Evolutionary conservation across 2,797 vertebrate genomes (phyloP).

Genomic region (Schizothorax lantsangensis): DNA sequence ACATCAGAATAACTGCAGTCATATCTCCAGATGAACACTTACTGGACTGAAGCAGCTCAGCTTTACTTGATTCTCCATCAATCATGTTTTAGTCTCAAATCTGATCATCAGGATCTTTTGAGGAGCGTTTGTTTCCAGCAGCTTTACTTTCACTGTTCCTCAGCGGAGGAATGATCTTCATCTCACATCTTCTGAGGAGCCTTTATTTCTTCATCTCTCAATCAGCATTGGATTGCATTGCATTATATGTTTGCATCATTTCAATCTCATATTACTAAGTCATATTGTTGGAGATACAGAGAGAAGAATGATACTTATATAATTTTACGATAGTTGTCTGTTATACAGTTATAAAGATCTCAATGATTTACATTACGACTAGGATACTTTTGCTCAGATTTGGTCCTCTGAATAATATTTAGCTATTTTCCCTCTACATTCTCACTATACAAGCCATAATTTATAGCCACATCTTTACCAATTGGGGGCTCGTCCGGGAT

Average conservation of each 20-base stretch:
- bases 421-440: neutral
- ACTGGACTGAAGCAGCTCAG: neutral
- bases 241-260: neutral
- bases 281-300: neutral
- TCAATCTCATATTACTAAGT: neutral
- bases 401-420: neutral
- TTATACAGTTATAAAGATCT: neutral
- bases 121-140: neutral
- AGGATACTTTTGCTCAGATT: neutral
- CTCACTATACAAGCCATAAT: neutral
- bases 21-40: neutral
- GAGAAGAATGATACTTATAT: neutral
- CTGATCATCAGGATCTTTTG: conserved; percentile 11
- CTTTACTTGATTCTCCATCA: neutral
- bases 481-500: neutral
- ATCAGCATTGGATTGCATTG: neutral
- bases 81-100: neutral
- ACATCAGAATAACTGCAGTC: neutral
- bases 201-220: conserved; percentile 10
- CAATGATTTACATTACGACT: neutral
- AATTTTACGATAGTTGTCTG: neutral
- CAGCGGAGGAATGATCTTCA: neutral
- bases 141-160: neutral
- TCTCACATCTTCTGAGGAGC: neutral
- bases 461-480: neutral